Evolutionary conservation across 2,888 invertebrate species (phyloP).

Genomic region (Sepioteuthis lessoniana): DNA sequence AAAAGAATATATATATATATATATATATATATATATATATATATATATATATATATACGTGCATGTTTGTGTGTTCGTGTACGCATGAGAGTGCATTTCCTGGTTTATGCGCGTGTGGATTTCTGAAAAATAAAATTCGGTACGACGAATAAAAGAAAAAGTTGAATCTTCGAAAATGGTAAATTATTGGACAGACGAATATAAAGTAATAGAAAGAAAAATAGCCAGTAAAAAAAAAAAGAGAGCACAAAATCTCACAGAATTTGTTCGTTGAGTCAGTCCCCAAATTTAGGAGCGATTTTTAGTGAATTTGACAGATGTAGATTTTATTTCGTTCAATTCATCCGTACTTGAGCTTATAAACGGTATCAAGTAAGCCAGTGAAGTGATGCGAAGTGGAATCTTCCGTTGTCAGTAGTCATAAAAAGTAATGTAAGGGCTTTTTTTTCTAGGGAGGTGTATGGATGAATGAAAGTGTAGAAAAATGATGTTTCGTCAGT

Average conservation of each 20-base stretch:
- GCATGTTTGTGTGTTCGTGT: too few relatives aligned
- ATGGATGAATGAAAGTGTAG: neutral
- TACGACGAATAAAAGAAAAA: neutral
- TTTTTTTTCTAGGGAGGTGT: neutral
- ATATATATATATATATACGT: too few relatives aligned
- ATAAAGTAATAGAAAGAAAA: conserved; percentile 20
- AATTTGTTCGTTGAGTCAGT: neutral
- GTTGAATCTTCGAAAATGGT: neutral
- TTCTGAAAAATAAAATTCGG: neutral
- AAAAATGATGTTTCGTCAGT: neutral
- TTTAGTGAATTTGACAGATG: neutral
- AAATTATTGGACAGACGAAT: conserved; percentile 9
- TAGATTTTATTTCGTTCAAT: conserved; percentile 33
- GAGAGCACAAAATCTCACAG: neutral
- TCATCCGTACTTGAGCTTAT: conserved; percentile 33
- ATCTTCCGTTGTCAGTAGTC: neutral
- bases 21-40: neutral
- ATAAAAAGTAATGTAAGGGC: neutral
- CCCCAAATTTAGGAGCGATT: neutral
- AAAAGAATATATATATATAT: neutral
- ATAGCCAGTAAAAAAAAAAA: neutral
- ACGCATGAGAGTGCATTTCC: neutral
- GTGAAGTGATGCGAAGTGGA: neutral
- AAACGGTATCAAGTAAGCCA: neutral
- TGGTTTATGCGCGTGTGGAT: neutral